phyloP scores from a whole-genome alignment of 2,797 vertebrate species.

The Chelonia mydas region DNA sequence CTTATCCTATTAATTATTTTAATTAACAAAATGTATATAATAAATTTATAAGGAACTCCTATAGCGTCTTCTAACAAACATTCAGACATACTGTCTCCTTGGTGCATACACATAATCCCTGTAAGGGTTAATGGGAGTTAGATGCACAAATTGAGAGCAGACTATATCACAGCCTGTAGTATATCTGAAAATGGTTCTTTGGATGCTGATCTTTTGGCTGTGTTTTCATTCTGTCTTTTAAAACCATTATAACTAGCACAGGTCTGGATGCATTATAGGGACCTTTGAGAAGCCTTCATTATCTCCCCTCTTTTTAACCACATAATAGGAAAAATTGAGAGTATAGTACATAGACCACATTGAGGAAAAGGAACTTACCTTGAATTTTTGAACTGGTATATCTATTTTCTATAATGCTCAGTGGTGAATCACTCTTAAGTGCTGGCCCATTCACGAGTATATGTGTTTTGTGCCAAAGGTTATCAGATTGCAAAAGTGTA shows the following conservation, averaged over 20 bases:
- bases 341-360: slow-evolving; percentile 42
- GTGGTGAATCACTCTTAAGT: slow-evolving; percentile 75
- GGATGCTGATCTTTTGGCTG: slow-evolving; percentile 63
- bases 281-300: slow-evolving; percentile 68
- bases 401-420: slow-evolving; percentile 78
- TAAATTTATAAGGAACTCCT: neutral
- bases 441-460: slow-evolving; percentile 73
- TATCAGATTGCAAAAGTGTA: slow-evolving; percentile 75
- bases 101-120: slow-evolving; percentile 46
- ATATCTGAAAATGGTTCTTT: slow-evolving; percentile 64
- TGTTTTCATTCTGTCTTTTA: slow-evolving; percentile 73
- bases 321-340: slow-evolving; percentile 73
- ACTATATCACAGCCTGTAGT: neutral
- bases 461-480: slow-evolving; percentile 77
- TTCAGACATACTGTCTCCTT: neutral
- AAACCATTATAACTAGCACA: slow-evolving; percentile 65
- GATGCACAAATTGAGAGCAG: neutral
- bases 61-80: neutral
- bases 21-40: slow-evolving; percentile 34
- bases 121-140: slow-evolving; percentile 31
- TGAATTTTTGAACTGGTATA: slow-evolving; percentile 73
- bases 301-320: slow-evolving; percentile 76
- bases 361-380: slow-evolving; percentile 70
- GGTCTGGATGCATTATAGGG: slow-evolving; percentile 67
- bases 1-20: neutral